Evolutionary conservation across 2,113 vertebrate species (phyloP), one percentile per base, ranked within the genome.

Genomic region (Microcebus lehilahytsara): DNA sequence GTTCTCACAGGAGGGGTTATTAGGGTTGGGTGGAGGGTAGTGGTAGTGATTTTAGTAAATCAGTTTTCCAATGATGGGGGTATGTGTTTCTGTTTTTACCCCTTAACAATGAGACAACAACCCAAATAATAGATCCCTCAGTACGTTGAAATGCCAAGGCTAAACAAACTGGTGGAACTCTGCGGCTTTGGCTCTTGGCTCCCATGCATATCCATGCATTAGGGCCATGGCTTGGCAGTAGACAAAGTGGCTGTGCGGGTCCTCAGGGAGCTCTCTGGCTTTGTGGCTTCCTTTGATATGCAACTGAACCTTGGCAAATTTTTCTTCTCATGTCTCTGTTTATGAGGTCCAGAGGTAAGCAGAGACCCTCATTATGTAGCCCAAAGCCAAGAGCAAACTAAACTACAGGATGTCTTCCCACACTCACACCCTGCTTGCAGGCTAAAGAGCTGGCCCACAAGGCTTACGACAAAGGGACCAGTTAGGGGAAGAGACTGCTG

Each of bases 301-400:
- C 95, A 97, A 90, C 95, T 97, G 97, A 97, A 97, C 77, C 96
- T 98, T 98, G 97, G 92, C 91, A 97, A 93, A 77, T 98, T 98
- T 98, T 96, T 98, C 97, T 84, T 95, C 89, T 75, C 97, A 60
- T 95, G 96, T 91, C 89, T 96, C 27, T 83, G 86, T 97, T 98
- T 98, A 96, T 81, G 87, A 94, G 93, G 85, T 97, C 95, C 96
- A 98, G 96, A 94, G 94, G 80, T 97, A 91, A 81, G 95, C 95
- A 94, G 92, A 98, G 80, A 93, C 95, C 83, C 58, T 98, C 58
- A 40, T 93, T 97, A 87, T n/a, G 60, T 71, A 96, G 60, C 94
- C 93, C 96, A 92, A 97, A 97, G 96, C 92, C 96, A 96, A 97
- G 92, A 64, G 75, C 75, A 34, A 88, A 85, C 93, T 95, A 25